Base-by-base conservation (phyloP, 1,140 invertebrate genomes). In the Leptopilina boulardi region DNA sequence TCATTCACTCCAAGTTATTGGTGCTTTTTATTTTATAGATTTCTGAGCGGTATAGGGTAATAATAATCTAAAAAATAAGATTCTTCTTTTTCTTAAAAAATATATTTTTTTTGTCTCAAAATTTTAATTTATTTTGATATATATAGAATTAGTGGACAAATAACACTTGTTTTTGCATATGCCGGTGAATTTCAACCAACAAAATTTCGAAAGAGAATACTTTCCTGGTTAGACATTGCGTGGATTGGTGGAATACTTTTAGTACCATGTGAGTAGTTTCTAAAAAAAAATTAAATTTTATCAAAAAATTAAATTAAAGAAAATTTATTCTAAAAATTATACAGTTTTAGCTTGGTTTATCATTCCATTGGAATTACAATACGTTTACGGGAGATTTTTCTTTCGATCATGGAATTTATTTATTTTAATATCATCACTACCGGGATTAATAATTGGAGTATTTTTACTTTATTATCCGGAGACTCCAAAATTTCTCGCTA, bases 41-140 rank as follows among this genome's bases (percentile, higher is more conserved):
- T 93, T 70, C 83, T 93, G 73, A 93, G 92, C 84, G 93, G 93
- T 19, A 89, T 93, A 59, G 92, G 92, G 93, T 94, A 86, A 91
- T n/a, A n/a, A n/a, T n/a, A n/a, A n/a, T n/a, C n/a, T n/a, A n/a
- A n/a, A n/a, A n/a, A n/a, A n/a, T n/a, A n/a, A n/a, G n/a, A n/a
- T n/a, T n/a, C n/a, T n/a, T n/a, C n/a, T n/a, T n/a, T n/a, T n/a
- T n/a, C n/a, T n/a, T n/a, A n/a, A n/a, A n/a, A n/a, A n/a, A n/a
- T n/a, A n/a, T n/a, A n/a, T n/a, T n/a, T n/a, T n/a, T n/a, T n/a
- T n/a, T n/a, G n/a, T n/a, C n/a, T n/a, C n/a, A n/a, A n/a, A n/a
- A n/a, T n/a, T n/a, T n/a, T n/a, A n/a, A n/a, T n/a, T n/a, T n/a
- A n/a, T 10, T 71, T 38, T 42, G 2, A 8, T 23, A 6, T 71